These are phyloP conservation scores for Chalcosyrphus nemorum DNA, from an alignment of 2,888 invertebrate genomes.

Conservation along the genomic window DNA sequence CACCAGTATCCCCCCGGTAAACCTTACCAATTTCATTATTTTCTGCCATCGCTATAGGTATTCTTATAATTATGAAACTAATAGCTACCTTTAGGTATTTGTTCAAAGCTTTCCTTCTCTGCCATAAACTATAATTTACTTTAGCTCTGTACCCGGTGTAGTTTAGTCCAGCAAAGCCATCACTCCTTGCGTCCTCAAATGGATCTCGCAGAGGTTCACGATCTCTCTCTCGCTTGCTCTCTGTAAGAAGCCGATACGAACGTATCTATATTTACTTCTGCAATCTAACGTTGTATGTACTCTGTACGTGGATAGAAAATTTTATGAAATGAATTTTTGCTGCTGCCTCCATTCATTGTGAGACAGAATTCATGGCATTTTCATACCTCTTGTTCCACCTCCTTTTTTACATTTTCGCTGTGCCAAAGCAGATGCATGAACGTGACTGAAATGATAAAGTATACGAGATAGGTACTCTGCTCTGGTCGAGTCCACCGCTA, in stretches of 20 bases:
- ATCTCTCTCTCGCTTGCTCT: not conserved
- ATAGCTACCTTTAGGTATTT: not conserved
- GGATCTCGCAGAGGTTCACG: slow-evolving; percentile 12
- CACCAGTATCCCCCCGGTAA: not conserved
- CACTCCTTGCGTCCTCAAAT: not conserved
- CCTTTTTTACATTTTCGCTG: slow-evolving; percentile 57
- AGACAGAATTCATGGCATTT: slow-evolving; percentile 67
- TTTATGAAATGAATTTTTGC: slow-evolving; percentile 45
- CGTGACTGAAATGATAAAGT: slow-evolving; percentile 80
- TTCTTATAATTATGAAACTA: slow-evolving; percentile 4
- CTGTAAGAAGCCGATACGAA: slow-evolving; percentile 11
- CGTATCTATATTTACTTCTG: too few relatives aligned
- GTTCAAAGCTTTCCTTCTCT: not conserved
- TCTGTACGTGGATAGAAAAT: slow-evolving; percentile 34
- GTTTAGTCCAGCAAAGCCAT: too few relatives aligned
- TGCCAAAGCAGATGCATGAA: slow-evolving; percentile 74
- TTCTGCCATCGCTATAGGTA: not conserved
- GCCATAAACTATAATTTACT: not conserved
- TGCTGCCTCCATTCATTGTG: slow-evolving; percentile 59
- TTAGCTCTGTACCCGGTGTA: not conserved
- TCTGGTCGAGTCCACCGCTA: slow-evolving; percentile 17
- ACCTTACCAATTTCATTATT: not conserved
- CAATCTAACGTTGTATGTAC: slow-evolving; percentile 22
- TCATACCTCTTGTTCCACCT: slow-evolving; percentile 67
- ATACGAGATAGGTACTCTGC: too few relatives aligned